Conservation (phyloP, 2,888 invertebrate genomes). For the Volucella inanis region DNA sequence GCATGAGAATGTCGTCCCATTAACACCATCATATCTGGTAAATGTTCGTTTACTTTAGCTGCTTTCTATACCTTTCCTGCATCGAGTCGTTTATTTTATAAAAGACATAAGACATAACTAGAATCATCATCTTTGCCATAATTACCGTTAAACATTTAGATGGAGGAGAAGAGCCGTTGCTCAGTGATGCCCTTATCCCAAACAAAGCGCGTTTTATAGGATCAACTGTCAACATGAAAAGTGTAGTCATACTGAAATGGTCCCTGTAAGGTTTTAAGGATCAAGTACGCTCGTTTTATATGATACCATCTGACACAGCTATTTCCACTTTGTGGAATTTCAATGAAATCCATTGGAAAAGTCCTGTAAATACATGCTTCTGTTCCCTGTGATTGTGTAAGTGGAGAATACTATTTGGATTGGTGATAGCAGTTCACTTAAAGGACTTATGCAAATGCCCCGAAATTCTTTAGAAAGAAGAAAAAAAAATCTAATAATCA, state of each 20-base stretch:
- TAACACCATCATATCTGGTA: conserved; percentile 55
- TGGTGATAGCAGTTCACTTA: not conserved
- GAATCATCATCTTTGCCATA: conserved; percentile 63
- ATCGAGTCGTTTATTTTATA: not conserved
- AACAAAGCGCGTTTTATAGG: conserved; percentile 15
- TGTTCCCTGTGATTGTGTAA: no score
- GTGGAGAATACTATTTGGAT: not conserved
- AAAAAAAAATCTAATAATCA: conserved; percentile 55
- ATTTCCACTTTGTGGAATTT: conserved; percentile 29
- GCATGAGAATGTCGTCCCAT: conserved; percentile 50
- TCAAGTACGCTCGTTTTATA: conserved; percentile 19
- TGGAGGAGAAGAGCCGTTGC: not conserved
- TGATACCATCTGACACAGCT: not conserved
- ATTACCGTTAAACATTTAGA: conserved; percentile 65
- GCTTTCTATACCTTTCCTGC: conserved; percentile 11
- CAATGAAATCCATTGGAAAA: conserved; percentile 51
- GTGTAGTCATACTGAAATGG: conserved; percentile 53
- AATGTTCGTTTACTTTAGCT: conserved; percentile 37
- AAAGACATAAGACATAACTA: conserved; percentile 11
- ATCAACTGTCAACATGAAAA: conserved; percentile 34
- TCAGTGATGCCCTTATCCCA: conserved; percentile 15
- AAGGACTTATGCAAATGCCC: conserved; percentile 50
- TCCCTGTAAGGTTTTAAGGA: conserved; percentile 28
- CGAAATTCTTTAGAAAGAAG: not conserved
- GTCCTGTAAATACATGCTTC: no score